phyloP scores from a whole-genome alignment of 2,888 invertebrate species.

The Plebejus argus region DNA sequence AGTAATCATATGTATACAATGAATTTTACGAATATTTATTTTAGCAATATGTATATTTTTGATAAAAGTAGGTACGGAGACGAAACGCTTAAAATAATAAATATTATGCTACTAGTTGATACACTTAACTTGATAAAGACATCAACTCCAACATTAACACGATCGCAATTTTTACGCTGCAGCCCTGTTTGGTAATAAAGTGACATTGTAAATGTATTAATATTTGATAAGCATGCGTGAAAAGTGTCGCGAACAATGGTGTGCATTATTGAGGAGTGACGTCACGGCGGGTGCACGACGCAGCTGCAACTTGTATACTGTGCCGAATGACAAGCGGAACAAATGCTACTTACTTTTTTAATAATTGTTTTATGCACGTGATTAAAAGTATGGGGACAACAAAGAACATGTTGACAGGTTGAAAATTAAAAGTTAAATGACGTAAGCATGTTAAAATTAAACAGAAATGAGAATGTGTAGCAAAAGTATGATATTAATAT shows the following conservation, averaged over 20 bases:
- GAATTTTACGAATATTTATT: background rate
- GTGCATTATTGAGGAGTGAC: constrained; percentile 12
- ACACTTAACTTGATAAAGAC: background rate
- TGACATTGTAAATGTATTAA: constrained; percentile 21
- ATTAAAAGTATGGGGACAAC: constrained; percentile 9
- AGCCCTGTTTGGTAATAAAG: constrained; percentile 11
- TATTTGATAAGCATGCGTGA: constrained; percentile 25
- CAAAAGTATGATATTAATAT: no score
- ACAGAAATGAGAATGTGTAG: no score
- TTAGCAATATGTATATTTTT: background rate
- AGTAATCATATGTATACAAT: background rate
- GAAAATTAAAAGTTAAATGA: background rate
- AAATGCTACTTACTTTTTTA: constrained; percentile 56
- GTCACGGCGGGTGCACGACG: constrained; percentile 55
- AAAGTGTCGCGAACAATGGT: constrained; percentile 42
- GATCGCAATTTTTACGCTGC: constrained; percentile 3
- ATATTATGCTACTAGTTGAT: background rate
- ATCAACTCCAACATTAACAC: background rate
- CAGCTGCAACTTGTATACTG: constrained; percentile 68
- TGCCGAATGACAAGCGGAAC: constrained; percentile 64
- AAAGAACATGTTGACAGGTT: background rate
- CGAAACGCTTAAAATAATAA: background rate
- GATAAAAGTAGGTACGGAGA: background rate
- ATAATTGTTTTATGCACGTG: constrained; percentile 19
- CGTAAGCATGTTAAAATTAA: background rate